Conservation (phyloP, 2,113 vertebrate genomes). For the Romanogobio albipinnatus region DNA sequence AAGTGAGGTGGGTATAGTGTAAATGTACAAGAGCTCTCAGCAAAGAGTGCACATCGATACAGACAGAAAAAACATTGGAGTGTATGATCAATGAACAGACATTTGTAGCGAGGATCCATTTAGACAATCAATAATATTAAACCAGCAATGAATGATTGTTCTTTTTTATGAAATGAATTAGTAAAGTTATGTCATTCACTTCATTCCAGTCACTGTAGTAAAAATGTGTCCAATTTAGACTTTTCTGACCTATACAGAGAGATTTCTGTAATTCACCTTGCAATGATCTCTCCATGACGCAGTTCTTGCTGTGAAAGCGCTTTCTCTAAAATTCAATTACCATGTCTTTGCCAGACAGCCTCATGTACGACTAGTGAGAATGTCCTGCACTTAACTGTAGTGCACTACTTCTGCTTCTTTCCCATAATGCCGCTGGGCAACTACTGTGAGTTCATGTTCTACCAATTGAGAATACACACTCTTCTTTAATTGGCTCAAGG, state of each 20-base stretch:
- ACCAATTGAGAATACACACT: background rate
- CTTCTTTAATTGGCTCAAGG: background rate
- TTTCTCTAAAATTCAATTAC: constrained; percentile 48
- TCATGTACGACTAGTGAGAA: constrained; percentile 27
- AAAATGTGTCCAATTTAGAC: background rate
- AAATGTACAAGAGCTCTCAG: constrained; percentile 33
- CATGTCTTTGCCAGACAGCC: background rate
- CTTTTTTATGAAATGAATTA: background rate
- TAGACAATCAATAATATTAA: constrained; percentile 44
- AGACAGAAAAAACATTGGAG: constrained; percentile 24
- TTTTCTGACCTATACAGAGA: background rate
- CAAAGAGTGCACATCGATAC: constrained; percentile 29
- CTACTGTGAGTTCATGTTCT: constrained; percentile 20
- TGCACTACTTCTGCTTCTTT: background rate
- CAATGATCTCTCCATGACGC: constrained; percentile 18
- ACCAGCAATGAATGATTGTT: constrained; percentile 10
- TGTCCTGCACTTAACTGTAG: constrained; percentile 27
- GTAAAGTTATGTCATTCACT: constrained; percentile 6
- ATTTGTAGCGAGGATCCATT: constrained; percentile 32
- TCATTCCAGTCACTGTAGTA: background rate
- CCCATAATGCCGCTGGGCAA: constrained; percentile 8
- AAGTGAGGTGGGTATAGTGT: background rate
- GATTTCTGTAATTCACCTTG: constrained; percentile 25
- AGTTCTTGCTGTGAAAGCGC: constrained; percentile 46
- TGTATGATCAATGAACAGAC: constrained; percentile 37